These are phyloP conservation scores for Odontamblyopus lacepedii DNA, from an alignment of 2,797 vertebrate genomes.

Conservation along the genomic window DNA sequence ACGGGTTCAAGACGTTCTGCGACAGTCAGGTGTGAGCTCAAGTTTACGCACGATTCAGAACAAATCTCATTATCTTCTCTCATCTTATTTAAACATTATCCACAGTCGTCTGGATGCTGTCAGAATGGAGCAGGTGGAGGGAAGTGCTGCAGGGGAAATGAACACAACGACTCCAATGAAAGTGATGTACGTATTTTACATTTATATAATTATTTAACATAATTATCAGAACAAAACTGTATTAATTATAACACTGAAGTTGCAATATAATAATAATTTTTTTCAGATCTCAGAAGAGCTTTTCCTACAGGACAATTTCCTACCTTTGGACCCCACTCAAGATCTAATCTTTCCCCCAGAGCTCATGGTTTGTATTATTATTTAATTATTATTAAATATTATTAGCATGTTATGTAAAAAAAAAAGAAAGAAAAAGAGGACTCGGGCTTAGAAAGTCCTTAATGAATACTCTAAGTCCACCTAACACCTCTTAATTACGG, in stretches of 20 bases:
- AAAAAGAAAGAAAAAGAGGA: no score
- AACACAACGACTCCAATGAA: background rate
- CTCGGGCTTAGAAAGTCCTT: no score
- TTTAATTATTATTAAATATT: no score
- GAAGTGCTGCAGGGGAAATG: constrained; percentile 47
- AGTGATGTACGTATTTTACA: constrained; percentile 30
- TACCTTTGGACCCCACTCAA: constrained; percentile 87
- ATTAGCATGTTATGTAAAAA: no score
- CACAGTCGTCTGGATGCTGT: constrained; percentile 31
- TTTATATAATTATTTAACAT: no score
- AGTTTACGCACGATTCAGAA: background rate
- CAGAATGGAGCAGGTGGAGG: constrained; percentile 13
- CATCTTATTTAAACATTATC: background rate
- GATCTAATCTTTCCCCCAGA: constrained; percentile 94
- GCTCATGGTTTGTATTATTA: constrained; percentile 78
- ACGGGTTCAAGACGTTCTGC: constrained; percentile 77
- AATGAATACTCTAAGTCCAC: no score
- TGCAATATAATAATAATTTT: background rate
- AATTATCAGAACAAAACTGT: no score
- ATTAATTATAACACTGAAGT: background rate
- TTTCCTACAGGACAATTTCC: constrained; percentile 77
- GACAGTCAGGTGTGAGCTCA: constrained; percentile 53
- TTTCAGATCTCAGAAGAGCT: constrained; percentile 59
- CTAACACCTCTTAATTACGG: no score
- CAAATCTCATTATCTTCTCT: background rate